phyloP scores from a whole-genome alignment of 2,797 vertebrate genomes.

The Anabacerthia variegaticeps region DNA sequence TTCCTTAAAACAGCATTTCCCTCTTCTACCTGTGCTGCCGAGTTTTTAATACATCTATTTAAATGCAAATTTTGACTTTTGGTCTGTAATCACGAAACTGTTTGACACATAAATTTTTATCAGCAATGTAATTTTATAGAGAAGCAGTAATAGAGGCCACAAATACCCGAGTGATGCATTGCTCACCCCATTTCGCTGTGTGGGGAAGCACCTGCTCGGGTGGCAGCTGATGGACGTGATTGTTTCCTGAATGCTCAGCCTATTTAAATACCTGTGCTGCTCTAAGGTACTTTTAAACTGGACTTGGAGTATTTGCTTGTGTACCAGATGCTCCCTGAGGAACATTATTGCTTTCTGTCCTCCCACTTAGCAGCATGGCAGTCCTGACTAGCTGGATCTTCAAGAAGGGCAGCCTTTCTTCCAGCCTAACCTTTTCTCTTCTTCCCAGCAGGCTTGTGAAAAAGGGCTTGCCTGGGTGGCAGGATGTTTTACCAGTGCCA shows the following conservation, averaged over 20 bases:
- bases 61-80: slow-evolving; percentile 84
- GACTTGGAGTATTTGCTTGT: background rate
- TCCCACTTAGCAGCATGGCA: background rate
- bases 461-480: background rate
- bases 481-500: background rate
- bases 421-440: background rate
- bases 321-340: background rate
- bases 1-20: slow-evolving; percentile 61
- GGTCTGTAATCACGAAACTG: slow-evolving; percentile 77
- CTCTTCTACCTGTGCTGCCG: slow-evolving; percentile 43
- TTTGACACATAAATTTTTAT: slow-evolving; percentile 79
- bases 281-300: background rate
- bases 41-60: slow-evolving; percentile 80
- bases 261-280: background rate
- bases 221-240: background rate
- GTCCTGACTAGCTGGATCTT: background rate
- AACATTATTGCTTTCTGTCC: background rate
- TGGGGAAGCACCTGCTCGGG: background rate
- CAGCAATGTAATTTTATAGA: slow-evolving; percentile 73
- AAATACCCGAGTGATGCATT: background rate
- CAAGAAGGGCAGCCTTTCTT: background rate
- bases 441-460: background rate
- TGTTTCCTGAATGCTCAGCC: background rate
- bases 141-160: slow-evolving; percentile 47
- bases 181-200: background rate